Evolutionary conservation across 2,888 invertebrate species (phyloP), one percentile per base, ranked within the genome.

Genomic region (Harpagoxenus sublaevis): DNA sequence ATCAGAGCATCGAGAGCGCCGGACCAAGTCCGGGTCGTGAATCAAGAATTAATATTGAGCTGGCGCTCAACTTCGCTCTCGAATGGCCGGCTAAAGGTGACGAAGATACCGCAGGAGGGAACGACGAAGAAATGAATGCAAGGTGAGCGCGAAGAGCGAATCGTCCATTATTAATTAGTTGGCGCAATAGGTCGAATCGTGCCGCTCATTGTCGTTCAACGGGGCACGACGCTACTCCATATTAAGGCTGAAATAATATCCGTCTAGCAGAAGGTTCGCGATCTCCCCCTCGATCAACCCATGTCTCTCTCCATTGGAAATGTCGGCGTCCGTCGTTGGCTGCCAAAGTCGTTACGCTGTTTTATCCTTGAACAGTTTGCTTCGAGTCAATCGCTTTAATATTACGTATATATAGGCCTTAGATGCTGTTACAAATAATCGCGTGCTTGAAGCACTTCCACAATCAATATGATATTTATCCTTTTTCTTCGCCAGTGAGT

Each of bases 11-110:
- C 55, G 65, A 75, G 65, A 60, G 74, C 75, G 84, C 83, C 86
- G 86, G 86, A 88, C 79, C 84, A 84, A 74, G 89, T 87, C 89
- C 84, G 88, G 84, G 65, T 88, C 85, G 79, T 86, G 84, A 86
- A 87, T 89, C 86, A 66, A 81, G 86, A 68, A 88, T 88, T 84
- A 84, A 88, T 78, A 83, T 83, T 48, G 57, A 77, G 42, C 42
- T 10, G 53, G n/a, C 65, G 42, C 23, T 78, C 55, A 23, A 65
- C 53, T 65, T 57, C 23, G 57, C 45, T 68, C 45, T 68, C 68
- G 77, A 15, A 42, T 6, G 18, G n/a, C 45, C 42, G 42, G 31
- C 70, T 66, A 75, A 83, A 83, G 48, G 65, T 83, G 65, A 53
- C 83, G 73, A 70, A 57, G 71, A 35, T 48, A 35, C 15, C 31